Base-by-base conservation (phyloP, 1,140 invertebrate genomes). In the Sitodiplosis mosellana region DNA sequence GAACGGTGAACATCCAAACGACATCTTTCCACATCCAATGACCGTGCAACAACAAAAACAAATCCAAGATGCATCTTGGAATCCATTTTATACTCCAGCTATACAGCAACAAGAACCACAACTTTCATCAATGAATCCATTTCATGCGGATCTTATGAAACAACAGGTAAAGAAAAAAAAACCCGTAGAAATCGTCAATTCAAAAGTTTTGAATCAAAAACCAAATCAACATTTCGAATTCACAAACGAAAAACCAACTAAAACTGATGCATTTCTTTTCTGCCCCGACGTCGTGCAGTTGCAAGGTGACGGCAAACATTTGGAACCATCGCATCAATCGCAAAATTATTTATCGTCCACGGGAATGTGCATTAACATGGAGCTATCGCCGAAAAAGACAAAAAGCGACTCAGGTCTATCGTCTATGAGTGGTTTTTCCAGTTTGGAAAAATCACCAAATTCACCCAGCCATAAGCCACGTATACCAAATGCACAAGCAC, bases 371-470 rank as follows among this genome's bases (percentile, higher is more conserved):
- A 37, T 11, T 17, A 11, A 37, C 18, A 48, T 48, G 5, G 22
- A 46, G 14, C n/a, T 75, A n/a, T 81, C 80, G 38, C 79, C 81
- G 18, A 83, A 82, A 60, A 74, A 80, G 54, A 63, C 74, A 2
- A 78, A 78, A 58, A 77, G 76, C 7, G 84, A 89, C 65, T 87
- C 83, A 1, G 83, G 83, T 2, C 63, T 88, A 38, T 87, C 83
- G 1, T 87, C 84, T 12, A 82, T 87, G 76, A 87, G 81, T 60
- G 80, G 80, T 14, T 86, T 83, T 77, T 86, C 81, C 10, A 84
- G 78, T 59, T 62, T 84, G 52, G 83, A 87, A 64, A 87, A 87
- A 67, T 85, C 83, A 22, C 83, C 82, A 11, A 78, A 77, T 45
- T 84, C 80, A 1, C 80, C 82, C 0, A 36, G 51, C 14, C 21